A percentile compares a stretch with the other conserved stretches of the same genome.
Conservation (phyloP, 2,888 invertebrate genomes). For the Harmothoe impar region DNA sequence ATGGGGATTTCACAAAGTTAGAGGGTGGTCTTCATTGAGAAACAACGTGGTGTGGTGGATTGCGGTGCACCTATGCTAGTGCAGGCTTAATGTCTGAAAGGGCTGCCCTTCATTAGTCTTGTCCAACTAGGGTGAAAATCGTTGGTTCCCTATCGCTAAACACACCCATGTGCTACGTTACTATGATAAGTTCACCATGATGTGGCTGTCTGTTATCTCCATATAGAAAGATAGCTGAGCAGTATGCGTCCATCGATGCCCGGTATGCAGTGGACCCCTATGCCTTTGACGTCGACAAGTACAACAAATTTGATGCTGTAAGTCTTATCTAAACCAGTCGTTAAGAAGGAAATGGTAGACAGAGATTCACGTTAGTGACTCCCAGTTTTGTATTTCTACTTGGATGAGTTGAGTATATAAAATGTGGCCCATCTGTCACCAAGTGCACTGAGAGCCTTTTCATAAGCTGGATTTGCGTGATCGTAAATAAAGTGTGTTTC, state of each 20-base stretch:
- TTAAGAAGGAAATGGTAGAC: too few relatives aligned
- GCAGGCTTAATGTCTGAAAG: neutral
- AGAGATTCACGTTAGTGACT: too few relatives aligned
- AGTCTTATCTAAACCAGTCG: constrained; percentile 1
- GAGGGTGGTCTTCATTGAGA: too few relatives aligned
- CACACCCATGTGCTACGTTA: neutral
- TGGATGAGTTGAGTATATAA: neutral
- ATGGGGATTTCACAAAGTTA: too few relatives aligned
- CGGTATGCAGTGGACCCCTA: neutral
- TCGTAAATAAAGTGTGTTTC: too few relatives aligned
- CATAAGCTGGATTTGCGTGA: too few relatives aligned
- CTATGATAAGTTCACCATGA: neutral
- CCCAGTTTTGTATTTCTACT: neutral
- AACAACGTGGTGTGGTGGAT: neutral
- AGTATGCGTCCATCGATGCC: neutral
- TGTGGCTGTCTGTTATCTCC: neutral
- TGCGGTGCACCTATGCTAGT: neutral
- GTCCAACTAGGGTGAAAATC: neutral
- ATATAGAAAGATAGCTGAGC: neutral
- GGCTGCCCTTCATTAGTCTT: neutral
- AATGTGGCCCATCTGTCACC: neutral
- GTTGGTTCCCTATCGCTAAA: neutral
- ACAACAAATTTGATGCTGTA: constrained; percentile 12
- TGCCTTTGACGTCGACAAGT: constrained; percentile 22
- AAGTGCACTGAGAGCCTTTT: neutral